phyloP scores from a whole-genome alignment of 2,797 vertebrate species.

The Lacerta bilineata region DNA sequence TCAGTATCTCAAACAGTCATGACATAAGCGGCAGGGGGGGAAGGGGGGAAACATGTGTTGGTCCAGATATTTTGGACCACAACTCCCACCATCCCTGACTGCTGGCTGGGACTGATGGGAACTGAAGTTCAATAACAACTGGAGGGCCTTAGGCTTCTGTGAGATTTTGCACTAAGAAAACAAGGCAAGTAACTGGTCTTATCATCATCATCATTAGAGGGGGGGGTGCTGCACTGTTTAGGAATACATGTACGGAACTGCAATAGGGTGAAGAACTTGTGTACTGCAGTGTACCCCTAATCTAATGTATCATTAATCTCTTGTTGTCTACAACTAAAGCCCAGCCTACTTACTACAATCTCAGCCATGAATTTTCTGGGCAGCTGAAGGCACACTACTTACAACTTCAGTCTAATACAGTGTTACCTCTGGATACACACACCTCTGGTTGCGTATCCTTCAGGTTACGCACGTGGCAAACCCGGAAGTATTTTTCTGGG shows the following conservation, averaged over 20 bases:
- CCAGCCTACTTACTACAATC: background rate
- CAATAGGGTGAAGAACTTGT: conserved; percentile 41
- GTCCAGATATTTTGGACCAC: no score
- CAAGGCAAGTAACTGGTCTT: conserved; percentile 31
- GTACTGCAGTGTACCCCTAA: background rate
- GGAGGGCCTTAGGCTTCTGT: no score
- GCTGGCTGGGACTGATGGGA: no score
- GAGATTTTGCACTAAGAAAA: conserved; percentile 41
- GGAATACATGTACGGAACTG: conserved; percentile 6
- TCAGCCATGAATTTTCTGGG: background rate
- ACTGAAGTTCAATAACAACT: no score
- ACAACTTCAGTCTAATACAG: background rate
- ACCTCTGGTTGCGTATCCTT: no score
- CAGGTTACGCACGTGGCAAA: no score
- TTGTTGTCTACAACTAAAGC: background rate
- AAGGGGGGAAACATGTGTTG: no score
- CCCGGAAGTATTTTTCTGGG: no score
- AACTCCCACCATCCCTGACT: no score
- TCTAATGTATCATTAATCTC: background rate
- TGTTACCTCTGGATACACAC: no score
- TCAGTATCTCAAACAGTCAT: background rate
- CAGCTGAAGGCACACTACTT: background rate
- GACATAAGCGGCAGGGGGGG: background rate
- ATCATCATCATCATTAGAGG: background rate
- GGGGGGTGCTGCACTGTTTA: background rate